Evolutionary conservation across 2,888 invertebrate genomes (phyloP), one percentile per base, ranked within the genome.

Genomic region (Drosophila phalerata): DNA sequence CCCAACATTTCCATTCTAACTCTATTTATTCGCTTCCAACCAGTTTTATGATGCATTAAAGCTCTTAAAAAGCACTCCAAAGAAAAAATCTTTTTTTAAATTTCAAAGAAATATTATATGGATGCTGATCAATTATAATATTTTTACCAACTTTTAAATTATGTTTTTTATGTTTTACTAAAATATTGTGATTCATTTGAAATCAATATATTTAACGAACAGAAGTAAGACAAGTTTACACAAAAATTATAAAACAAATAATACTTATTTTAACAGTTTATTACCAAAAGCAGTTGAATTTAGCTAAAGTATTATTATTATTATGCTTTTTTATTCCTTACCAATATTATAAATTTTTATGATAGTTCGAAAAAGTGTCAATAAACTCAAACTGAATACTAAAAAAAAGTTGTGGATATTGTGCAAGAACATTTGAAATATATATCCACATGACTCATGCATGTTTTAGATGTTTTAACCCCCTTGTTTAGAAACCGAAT

Each of bases 1-100:
- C 68, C 58, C 62, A 61, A 79, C 47, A 52, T 64, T 81, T 69
- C 56, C 58, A 62, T 70, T 74, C 49, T 42, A 62, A 74, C 75
- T 69, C 62, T 49, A 61, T 73, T 60, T 6, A 11, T 42, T 42
- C 40, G 30, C 30, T 38, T 55, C 13, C 30, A 32, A n/a, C 0
- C 42, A 19, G 42, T 8, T 30, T 32, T 30, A 17, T 13, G 13
- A 13, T 49, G 19, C 32, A 49, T 49, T 49, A 47, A 47, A 28
- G 47, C 15, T 28, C 10, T 47, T 9, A 25, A 28, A 3, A 1
- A 28, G 45, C 45, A 9, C 28, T 47, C 2, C 10, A 28, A 13
- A 8, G 6, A 17, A 3, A 2, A 3, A 22, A 8, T 43, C 6
- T 19, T 42, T 6, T 22, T 17, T 22, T 22, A 2, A 19, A 22